phyloP scores from a whole-genome alignment of 2,113 vertebrate genomes.

The Cephalopholis sonnerati region DNA sequence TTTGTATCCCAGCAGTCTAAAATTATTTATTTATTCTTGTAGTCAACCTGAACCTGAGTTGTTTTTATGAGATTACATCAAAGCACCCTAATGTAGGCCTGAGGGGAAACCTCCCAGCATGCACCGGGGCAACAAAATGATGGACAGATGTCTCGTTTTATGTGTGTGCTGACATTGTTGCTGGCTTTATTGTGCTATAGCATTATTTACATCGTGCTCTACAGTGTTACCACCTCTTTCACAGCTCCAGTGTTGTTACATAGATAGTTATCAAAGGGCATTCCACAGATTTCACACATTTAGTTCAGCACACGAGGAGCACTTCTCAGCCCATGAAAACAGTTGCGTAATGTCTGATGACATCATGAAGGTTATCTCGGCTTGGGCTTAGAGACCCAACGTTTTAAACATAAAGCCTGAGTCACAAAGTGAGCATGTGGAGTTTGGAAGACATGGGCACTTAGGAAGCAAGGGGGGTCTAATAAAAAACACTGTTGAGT shows the following conservation, averaged over 20 bases:
- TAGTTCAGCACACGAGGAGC: not conserved
- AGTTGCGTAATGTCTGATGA: constrained; percentile 3
- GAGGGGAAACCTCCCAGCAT: constrained; percentile 26
- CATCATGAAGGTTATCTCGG: not conserved
- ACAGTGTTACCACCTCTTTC: not conserved
- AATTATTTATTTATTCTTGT: not conserved
- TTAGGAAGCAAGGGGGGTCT: not conserved
- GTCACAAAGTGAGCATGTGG: too few species aligned
- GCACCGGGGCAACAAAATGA: not conserved
- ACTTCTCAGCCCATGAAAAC: not conserved
- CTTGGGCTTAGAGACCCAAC: not conserved
- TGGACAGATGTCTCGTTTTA: not conserved
- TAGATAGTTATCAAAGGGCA: not conserved
- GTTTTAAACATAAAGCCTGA: not conserved
- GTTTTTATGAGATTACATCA: not conserved
- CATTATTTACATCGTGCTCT: not conserved
- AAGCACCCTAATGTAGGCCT: rapidly evolving
- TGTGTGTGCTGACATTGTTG: not conserved
- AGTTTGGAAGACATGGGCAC: too few species aligned
- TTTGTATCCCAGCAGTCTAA: not conserved
- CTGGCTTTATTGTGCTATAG: not conserved
- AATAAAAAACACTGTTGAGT: not conserved
- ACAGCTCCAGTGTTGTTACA: not conserved
- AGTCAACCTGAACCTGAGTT: not conserved
- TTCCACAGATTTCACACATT: not conserved